These are phyloP conservation scores for Notoglanidium macrostoma DNA, from an alignment of 2,797 vertebrate genomes.

Conservation along the genomic window DNA sequence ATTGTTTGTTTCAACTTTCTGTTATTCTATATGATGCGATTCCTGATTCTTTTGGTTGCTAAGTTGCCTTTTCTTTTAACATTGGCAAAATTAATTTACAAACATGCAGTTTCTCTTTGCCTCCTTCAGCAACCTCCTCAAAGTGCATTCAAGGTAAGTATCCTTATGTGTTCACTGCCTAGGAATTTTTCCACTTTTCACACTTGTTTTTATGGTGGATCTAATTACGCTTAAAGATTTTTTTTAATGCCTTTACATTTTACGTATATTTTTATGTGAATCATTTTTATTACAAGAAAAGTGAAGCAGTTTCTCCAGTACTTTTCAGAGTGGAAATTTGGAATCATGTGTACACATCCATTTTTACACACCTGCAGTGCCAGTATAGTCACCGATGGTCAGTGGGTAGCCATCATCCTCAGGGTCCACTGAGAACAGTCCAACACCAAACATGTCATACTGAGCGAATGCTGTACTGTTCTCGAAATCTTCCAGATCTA, in stretches of 20 bases:
- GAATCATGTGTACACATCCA: background rate
- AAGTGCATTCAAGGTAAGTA: background rate
- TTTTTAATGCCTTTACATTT: background rate
- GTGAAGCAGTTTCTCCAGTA: background rate
- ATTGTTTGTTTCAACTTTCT: background rate
- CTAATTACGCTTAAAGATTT: background rate
- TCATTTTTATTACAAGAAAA: background rate
- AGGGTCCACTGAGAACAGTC: conserved; percentile 92
- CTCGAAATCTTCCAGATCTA: conserved; percentile 95
- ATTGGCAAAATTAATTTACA: background rate
- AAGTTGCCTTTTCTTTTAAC: background rate
- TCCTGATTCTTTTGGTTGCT: background rate
- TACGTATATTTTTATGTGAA: background rate
- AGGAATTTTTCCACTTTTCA: background rate
- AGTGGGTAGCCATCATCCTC: conserved; percentile 95
- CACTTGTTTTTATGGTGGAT: background rate
- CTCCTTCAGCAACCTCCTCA: background rate
- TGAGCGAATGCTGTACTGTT: conserved; percentile 90
- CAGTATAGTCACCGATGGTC: conserved; percentile 87
- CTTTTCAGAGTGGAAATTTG: background rate
- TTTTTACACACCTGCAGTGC: conserved; percentile 84
- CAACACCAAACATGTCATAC: conserved; percentile 89
- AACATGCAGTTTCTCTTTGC: background rate
- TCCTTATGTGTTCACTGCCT: background rate
- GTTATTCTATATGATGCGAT: background rate